Evolutionary conservation across 2,113 vertebrate genomes (phyloP), one percentile per base, ranked within the genome.

Genomic region (Acanthisitta chloris): DNA sequence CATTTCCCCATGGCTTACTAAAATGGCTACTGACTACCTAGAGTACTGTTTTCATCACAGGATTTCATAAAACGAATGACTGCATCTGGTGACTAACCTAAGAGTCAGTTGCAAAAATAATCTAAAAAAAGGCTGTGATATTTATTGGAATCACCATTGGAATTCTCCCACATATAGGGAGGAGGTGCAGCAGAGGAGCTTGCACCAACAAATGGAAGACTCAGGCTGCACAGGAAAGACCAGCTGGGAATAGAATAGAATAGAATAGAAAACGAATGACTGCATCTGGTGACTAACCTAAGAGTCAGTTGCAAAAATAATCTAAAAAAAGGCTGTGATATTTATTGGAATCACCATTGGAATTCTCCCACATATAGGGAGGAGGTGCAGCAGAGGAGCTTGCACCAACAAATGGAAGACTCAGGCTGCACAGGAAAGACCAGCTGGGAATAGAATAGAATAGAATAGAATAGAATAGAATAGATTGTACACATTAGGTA

Each of bases 21-120:
- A 87, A 94, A 77, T 23, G 61, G 79, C 51, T 94, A 51, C 71
- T 90, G 77, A 95, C 79, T 96, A 51, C 66, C 67, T 33, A 72
- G 36, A 90, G 85, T 19, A 34, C 34, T 36, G 16, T 79, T 52
- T 96, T 85, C 67, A 85, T 90, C 77, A 70, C 28, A 59, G 17
- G 51, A 69, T 45, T 92, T 70, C 36, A 57, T 55, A 55, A 54
- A 36, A 70, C 18, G 42, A 71, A 42, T 52, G 14, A 57, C 12
- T 49, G 38, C 42, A 76, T 40, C 38, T 73, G 43, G 51, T 74
- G 43, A 54, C n/a, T 61, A 64, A 18, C 11, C 12, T 40, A 72
- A 89, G 7, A 69, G 34, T 18, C 25, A 34, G 7, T 64, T 48
- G 34, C 65, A 69, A 48, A 88, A 73, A 16, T 15, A 58, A 64